These are phyloP conservation scores for Scaptomyza tumidula DNA, from an alignment of 2,888 invertebrate species.

Conservation along the genomic window DNA sequence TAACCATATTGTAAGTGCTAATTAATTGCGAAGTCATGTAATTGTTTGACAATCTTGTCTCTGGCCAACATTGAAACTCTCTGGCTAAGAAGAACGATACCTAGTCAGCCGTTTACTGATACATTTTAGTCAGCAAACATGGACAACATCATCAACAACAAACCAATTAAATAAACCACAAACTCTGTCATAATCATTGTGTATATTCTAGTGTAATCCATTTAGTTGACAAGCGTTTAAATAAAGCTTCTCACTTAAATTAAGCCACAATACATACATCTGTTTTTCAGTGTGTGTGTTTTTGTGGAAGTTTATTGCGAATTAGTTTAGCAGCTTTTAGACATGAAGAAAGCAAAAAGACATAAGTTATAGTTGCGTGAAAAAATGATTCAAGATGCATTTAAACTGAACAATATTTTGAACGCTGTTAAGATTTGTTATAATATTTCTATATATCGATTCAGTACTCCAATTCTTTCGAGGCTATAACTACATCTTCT, in stretches of 20 bases:
- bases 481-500: not conserved
- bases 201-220: constrained; percentile 57
- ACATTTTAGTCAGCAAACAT: constrained; percentile 12
- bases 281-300: not conserved
- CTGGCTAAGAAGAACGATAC: not conserved
- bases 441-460: no score
- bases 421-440: no score
- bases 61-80: constrained; percentile 38
- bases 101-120: constrained; percentile 8
- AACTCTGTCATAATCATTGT: constrained; percentile 50
- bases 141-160: not conserved
- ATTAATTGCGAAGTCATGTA: constrained; percentile 76
- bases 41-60: constrained; percentile 68
- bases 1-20: constrained; percentile 63
- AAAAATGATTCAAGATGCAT: not conserved
- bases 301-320: not conserved
- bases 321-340: not conserved
- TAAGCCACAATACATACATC: not conserved
- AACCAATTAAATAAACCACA: constrained; percentile 15
- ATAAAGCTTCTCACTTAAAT: constrained; percentile 8
- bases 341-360: not conserved
- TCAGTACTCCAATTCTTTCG: no score
- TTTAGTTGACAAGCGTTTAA: constrained; percentile 65
- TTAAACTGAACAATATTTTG: no score
- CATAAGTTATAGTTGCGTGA: no score